Evolutionary conservation across 2,797 vertebrate species (phyloP), one percentile per base, ranked within the genome.

Genomic region (Cryptoblepharus egeriae): DNA sequence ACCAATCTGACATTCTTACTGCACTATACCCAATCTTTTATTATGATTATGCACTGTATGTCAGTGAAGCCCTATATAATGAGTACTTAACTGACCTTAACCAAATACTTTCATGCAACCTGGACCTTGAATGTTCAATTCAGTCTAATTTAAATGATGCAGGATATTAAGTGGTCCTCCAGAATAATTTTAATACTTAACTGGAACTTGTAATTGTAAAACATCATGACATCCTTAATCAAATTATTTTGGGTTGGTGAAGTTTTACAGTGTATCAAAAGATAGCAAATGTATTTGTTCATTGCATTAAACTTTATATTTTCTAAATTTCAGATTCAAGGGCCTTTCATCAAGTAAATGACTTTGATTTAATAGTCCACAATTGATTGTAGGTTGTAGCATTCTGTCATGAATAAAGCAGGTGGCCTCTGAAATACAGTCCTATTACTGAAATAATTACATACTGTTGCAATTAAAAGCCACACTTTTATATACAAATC

Each of bases 311-410:
- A 58, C 57, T 58, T 58, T 24, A 16, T 16, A 52, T 52, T 10
- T 35, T 32, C 18, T 7, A 67, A 20, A 8, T 35, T 5, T 20
- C 64, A 67, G 64, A 16, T 20, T 11, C 49, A 79, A 35, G 30
- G 81, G 30, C 32, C 85, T 88, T 82, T 82, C 57, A 79, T 26
- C 52, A 74, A 52, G 78, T 58, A 3, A 67, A 6, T 64, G 13
- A 80, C 69, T 13, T 86, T 88, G 83, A 65, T 76, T n/a, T 81
- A 83, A 0, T 39, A 26, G 6, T 42, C 12, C 26, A 60, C 22
- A 37, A 22, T 2, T 30, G 49, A n/a, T 58, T 58, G 57, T 24
- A 58, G 22, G 16, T 24, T 58, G 9, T 9, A 58, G 57, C 20
- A 20, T 58, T 58, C 4, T 58, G 57, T 24, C 4, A 5, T 24